Evolutionary conservation across 2,888 invertebrate species (phyloP).

Genomic region (Syrista parreyssii): DNA sequence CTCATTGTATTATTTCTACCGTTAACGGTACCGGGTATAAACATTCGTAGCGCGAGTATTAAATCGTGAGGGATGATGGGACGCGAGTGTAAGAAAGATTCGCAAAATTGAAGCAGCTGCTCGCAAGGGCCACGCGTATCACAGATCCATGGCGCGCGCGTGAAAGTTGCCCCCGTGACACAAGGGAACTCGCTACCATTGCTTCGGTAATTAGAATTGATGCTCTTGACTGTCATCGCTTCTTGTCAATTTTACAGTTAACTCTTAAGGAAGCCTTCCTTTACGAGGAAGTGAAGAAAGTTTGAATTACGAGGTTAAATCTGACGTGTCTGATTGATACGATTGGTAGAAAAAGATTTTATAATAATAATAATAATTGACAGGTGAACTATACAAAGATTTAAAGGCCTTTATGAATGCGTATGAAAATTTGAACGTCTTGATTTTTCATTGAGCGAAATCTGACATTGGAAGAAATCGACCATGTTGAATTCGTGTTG

Average conservation of each 20-base stretch:
- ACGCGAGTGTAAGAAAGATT: conserved; percentile 4
- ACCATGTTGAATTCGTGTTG: background rate
- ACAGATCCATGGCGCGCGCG: conserved; percentile 46
- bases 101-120: conserved; percentile 29
- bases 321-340: background rate
- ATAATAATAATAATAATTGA: background rate
- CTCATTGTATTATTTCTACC: background rate
- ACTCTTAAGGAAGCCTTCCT: background rate
- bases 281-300: background rate
- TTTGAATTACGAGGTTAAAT: background rate
- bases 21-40: conserved; percentile 16
- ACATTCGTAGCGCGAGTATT: conserved; percentile 32
- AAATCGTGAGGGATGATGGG: conserved; percentile 18
- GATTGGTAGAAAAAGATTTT: background rate
- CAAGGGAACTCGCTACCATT: background rate
- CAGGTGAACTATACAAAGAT: background rate
- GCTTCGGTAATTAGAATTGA: conserved; percentile 50
- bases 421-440: background rate
- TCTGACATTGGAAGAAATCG: background rate
- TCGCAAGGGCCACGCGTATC: conserved; percentile 40
- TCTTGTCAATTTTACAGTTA: background rate
- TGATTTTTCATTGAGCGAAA: background rate
- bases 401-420: background rate
- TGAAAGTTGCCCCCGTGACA: conserved; percentile 34
- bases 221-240: conserved; percentile 44